A percentile compares a stretch with the other conserved stretches of the same genome.
These are phyloP conservation scores for Solenopsis fugax DNA, from an alignment of 1,140 invertebrate species.

Conservation along the genomic window DNA sequence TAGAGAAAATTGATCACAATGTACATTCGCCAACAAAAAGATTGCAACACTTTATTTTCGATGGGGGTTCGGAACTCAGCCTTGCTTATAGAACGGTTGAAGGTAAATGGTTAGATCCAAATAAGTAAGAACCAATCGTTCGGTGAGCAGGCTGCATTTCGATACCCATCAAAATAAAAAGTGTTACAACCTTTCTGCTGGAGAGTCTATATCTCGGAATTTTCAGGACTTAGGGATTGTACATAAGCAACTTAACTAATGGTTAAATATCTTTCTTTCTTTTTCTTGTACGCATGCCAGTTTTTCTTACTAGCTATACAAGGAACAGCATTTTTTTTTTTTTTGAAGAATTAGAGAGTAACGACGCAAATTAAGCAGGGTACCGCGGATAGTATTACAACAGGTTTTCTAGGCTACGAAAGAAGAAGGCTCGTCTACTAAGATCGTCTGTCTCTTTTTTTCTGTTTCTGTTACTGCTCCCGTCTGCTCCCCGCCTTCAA, in stretches of 20 bases:
- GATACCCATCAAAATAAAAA: too few relatives aligned
- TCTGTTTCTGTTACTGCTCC: conserved; percentile 87
- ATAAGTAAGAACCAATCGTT: too few relatives aligned
- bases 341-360: conserved; percentile 39
- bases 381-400: conserved; percentile 44
- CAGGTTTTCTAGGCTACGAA: conserved; percentile 73
- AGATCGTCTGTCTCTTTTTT: conserved; percentile 87
- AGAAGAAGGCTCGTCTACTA: conserved; percentile 84
- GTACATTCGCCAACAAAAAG: not conserved
- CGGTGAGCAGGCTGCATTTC: too few relatives aligned
- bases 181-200: too few relatives aligned
- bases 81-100: too few relatives aligned
- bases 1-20: not conserved
- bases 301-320: conserved; percentile 23
- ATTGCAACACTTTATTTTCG: too few relatives aligned
- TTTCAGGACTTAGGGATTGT: conserved; percentile 39
- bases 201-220: not conserved
- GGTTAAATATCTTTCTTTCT: conserved; percentile 41
- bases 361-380: conserved; percentile 40
- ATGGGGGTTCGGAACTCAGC: too few relatives aligned
- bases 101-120: too few relatives aligned
- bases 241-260: conserved; percentile 54
- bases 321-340: conserved; percentile 31
- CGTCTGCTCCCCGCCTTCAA: conserved; percentile 86
- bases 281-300: conserved; percentile 18